A percentile compares a stretch with the other conserved stretches of the same genome.
Conservation (phyloP, 2,888 invertebrate species). For the Ecdyonurus torrentis region DNA sequence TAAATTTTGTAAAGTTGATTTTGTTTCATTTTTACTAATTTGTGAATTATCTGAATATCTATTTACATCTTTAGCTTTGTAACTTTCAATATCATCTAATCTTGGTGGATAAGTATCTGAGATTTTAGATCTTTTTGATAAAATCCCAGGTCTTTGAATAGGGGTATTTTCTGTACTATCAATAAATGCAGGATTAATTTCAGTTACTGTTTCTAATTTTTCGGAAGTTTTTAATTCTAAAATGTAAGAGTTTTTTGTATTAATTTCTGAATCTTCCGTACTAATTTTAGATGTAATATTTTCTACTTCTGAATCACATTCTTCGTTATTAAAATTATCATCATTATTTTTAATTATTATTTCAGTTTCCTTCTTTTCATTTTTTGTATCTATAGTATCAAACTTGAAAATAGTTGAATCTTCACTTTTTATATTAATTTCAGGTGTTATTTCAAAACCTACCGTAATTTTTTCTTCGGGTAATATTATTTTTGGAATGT, state of each 20-base stretch:
- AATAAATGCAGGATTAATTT: not conserved
- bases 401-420: not conserved
- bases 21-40: not conserved
- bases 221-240: not conserved
- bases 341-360: not conserved
- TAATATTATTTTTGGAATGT: not conserved
- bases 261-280: not conserved
- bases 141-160: not conserved
- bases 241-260: not conserved
- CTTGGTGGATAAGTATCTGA: not conserved
- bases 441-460: not conserved
- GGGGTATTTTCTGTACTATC: not conserved
- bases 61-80: too few species aligned
- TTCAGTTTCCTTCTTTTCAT: not conserved
- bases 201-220: not conserved
- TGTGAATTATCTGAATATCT: not conserved
- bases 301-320: not conserved
- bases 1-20: not conserved
- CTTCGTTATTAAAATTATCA: not conserved
- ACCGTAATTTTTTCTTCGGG: not conserved
- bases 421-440: not conserved
- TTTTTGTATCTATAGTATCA: not conserved
- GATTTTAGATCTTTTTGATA: not conserved
- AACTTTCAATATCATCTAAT: not conserved
- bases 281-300: not conserved